Conservation (phyloP, 2,113 vertebrate species). For the Orthonyx spaldingii region DNA sequence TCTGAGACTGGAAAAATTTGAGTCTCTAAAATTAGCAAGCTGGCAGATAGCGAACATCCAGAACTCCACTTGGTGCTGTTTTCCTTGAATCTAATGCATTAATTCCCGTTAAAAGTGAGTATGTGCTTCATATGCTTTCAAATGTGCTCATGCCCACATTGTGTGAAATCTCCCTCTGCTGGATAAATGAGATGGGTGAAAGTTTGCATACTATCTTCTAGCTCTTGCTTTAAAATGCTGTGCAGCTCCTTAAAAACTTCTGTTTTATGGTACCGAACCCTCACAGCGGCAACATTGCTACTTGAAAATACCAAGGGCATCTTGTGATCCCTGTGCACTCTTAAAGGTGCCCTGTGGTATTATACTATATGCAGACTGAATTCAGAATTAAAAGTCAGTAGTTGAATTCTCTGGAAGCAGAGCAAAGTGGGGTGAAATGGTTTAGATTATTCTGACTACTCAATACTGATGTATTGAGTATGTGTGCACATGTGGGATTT, state of each 20-base stretch:
- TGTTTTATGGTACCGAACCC: background rate
- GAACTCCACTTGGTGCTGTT: background rate
- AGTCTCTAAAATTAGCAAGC: background rate
- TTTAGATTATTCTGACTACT: background rate
- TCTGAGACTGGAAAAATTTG: background rate
- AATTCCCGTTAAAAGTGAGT: background rate
- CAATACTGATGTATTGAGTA: background rate
- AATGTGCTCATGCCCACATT: background rate
- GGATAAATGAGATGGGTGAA: background rate
- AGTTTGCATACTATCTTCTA: background rate
- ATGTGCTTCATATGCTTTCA: background rate
- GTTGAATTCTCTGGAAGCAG: background rate
- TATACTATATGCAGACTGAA: background rate
- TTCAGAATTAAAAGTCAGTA: background rate
- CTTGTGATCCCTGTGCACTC: background rate
- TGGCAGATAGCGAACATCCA: background rate
- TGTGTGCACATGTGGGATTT: accelerated
- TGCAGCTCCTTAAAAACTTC: background rate
- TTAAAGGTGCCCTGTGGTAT: background rate
- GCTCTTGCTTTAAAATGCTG: background rate
- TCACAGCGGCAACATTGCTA: background rate
- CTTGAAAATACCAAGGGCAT: background rate
- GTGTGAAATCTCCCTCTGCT: background rate
- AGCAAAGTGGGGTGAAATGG: background rate
- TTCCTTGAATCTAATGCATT: background rate